Evolutionary conservation across 2,797 vertebrate genomes (phyloP), one percentile per base, ranked within the genome.

Genomic region (Loriculus beryllinus): DNA sequence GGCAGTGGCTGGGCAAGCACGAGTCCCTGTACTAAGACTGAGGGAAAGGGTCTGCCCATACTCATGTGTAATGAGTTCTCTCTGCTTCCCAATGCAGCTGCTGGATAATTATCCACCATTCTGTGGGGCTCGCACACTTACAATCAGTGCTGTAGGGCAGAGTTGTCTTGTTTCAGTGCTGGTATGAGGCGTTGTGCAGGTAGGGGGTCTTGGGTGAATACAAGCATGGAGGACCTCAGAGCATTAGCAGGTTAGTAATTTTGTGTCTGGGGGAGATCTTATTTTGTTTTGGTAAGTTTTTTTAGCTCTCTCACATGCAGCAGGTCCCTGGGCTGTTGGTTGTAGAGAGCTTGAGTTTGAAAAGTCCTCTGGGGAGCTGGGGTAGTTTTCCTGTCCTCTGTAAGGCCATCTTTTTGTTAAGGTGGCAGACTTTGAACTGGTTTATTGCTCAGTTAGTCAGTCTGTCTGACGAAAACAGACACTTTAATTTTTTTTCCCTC

Each of bases 151-250:
- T 48, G 45, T 57, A 43, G 16, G 12, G 5, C 0, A 0, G 1
- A 3, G 6, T 4, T 71, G 31, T 1, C 1, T 51, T 52, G 8
- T 14, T 37, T 48, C 1, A 3, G 47, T 18, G 14, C 7, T 45
- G n/a, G 9, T 51, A 11, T 37, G 45, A n/a, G 13, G 26, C 10
- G 2, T 5, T 25, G 8, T 5, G 31, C 0, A 7, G 4, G 13
- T 7, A 0, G 0, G 3, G 18, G 7, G 18, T 57, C 6, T 3
- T 0, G n/a, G 20, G 25, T 2, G 20, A 52, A 6, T 2, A 2
- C 3, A 29, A 37, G 12, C 2, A 7, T 9, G 12, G 28, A 75
- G 42, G 13, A 5, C 26, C 25, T 86, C 7, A 29, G 7, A 4
- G 9, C 0, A 12, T 60, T 45, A 74, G 7, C 7, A 68, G 28